Conservation (phyloP, 2,113 vertebrate genomes). For the Antennarius striatus region DNA sequence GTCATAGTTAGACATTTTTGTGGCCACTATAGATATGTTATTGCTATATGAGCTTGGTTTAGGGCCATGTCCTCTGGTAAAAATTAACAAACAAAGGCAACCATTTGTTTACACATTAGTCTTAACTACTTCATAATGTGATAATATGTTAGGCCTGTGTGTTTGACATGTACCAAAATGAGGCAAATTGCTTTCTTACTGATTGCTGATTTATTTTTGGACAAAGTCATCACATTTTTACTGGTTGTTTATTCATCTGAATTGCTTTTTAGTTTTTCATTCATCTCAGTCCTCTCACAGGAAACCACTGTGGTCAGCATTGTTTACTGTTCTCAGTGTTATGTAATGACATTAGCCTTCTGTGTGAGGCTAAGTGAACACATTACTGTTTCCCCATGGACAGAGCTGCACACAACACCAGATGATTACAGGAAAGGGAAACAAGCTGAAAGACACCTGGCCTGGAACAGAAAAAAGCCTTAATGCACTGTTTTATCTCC, state of each 20-base stretch:
- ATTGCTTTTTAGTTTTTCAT: slow-evolving; percentile 7
- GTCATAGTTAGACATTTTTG: no score
- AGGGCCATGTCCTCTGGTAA: no score
- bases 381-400: slow-evolving; percentile 53
- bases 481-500: slow-evolving; percentile 14
- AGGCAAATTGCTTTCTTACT: background rate
- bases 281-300: background rate
- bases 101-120: background rate
- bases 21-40: no score
- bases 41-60: no score
- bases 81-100: no score
- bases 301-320: slow-evolving; percentile 24
- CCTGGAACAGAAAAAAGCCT: slow-evolving; percentile 26
- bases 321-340: slow-evolving; percentile 47
- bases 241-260: slow-evolving; percentile 12
- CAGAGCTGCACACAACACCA: slow-evolving; percentile 47
- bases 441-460: slow-evolving; percentile 2
- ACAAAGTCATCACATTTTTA: no score
- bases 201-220: background rate
- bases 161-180: background rate
- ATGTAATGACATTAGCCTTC: slow-evolving; percentile 46
- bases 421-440: slow-evolving; percentile 43
- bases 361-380: slow-evolving; percentile 28
- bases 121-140: background rate
- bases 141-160: background rate